A percentile compares a stretch with the other conserved stretches of the same genome.
phyloP scores from a whole-genome alignment of 2,888 invertebrate genomes.

The Folsomia candida region DNA sequence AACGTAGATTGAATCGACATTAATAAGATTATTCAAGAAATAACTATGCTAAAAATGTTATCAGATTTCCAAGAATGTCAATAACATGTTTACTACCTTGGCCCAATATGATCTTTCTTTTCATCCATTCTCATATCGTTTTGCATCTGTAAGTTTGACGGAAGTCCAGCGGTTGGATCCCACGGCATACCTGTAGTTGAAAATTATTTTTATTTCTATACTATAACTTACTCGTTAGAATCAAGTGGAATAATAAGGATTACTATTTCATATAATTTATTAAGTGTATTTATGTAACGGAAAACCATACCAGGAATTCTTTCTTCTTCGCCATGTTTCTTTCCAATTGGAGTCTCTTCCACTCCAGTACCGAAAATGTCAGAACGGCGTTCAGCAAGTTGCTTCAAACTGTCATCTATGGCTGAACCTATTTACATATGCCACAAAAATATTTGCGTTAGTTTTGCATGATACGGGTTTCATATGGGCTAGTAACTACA shows the following conservation, averaged over 20 bases:
- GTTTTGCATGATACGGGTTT: slow-evolving; percentile 11
- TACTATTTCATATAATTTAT: too few species aligned
- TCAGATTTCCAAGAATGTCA: too few species aligned
- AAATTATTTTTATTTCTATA: not conserved
- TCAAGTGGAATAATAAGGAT: too few species aligned
- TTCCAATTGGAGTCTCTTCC: slow-evolving; percentile 98
- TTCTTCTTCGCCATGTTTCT: slow-evolving; percentile 86
- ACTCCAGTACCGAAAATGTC: slow-evolving; percentile 99
- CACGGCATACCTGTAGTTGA: slow-evolving; percentile 49
- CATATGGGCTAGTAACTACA: not conserved
- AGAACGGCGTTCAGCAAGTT: slow-evolving; percentile 96
- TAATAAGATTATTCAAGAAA: too few species aligned
- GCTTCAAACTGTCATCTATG: slow-evolving; percentile 93
- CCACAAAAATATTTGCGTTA: slow-evolving; percentile 40
- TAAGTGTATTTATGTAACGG: too few species aligned
- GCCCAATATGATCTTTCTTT: slow-evolving; percentile 49
- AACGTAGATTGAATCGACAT: not conserved
- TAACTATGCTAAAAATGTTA: too few species aligned
- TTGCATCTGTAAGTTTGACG: slow-evolving; percentile 52
- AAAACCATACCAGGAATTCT: slow-evolving; percentile 50
- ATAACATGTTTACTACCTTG: slow-evolving; percentile 22
- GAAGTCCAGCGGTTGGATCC: slow-evolving; percentile 39
- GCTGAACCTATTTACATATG: slow-evolving; percentile 64
- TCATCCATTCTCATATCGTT: slow-evolving; percentile 52
- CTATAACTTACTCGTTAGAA: too few species aligned